Conservation (phyloP, 2,113 vertebrate genomes). For the Pao palembangensis region DNA sequence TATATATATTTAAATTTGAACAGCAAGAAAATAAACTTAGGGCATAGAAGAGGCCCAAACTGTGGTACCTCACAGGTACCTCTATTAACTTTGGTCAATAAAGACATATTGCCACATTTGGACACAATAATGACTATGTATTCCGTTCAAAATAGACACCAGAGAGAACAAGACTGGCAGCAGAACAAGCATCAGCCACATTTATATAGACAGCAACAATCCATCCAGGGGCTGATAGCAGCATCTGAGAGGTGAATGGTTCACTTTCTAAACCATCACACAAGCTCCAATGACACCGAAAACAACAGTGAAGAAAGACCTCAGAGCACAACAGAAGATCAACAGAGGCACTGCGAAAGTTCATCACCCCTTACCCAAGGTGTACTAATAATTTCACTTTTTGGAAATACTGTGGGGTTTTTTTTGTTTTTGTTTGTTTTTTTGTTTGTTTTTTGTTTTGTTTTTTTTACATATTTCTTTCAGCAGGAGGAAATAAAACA, state of each 20-base stretch:
- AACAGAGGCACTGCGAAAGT: conserved; percentile 3
- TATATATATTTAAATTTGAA: neutral
- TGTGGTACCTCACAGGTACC: neutral
- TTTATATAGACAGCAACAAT: conserved; percentile 7
- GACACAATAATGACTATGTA: too few relatives aligned
- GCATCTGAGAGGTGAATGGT: conserved; percentile 14
- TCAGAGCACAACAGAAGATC: conserved; percentile 5
- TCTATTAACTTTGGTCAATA: too few relatives aligned
- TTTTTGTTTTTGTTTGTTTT: too few relatives aligned
- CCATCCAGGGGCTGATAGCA: neutral
- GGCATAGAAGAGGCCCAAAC: neutral
- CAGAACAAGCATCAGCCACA: neutral
- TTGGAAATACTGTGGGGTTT: too few relatives aligned
- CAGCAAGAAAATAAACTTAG: neutral
- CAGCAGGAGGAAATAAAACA: conserved; percentile 1
- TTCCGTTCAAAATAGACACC: too few relatives aligned
- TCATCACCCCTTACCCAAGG: neutral
- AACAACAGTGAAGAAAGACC: conserved; percentile 9
- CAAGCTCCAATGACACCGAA: neutral
- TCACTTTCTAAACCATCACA: conserved; percentile 11
- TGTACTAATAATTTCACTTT: neutral
- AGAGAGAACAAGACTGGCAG: too few relatives aligned
- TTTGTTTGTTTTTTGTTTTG: too few relatives aligned
- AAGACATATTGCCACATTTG: neutral
- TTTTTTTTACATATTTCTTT: neutral